Evolutionary conservation across 1,140 invertebrate species (phyloP).

Genomic region (Drusus annulatus): DNA sequence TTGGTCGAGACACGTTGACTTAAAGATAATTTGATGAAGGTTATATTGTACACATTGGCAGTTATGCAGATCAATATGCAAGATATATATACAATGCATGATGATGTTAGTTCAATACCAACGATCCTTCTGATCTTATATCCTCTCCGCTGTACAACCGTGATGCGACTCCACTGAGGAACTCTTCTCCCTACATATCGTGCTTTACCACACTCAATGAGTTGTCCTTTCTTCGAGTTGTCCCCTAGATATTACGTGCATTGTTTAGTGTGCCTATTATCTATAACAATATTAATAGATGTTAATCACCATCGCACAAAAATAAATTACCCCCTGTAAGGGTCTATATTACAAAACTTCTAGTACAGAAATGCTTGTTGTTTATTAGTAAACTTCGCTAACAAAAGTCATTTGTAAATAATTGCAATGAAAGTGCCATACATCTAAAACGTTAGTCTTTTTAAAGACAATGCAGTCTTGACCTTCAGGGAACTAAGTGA

Average conservation of each 20-base stretch:
- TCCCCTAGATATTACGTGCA: too few relatives aligned
- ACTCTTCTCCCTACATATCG: not conserved
- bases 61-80: conserved; percentile 45
- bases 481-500: too few relatives aligned
- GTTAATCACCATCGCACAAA: too few relatives aligned
- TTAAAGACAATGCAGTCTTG: conserved; percentile 1
- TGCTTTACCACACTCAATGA: too few relatives aligned
- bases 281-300: too few relatives aligned
- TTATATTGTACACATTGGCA: conserved; percentile 34
- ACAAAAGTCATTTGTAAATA: not conserved
- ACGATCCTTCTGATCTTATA: conserved; percentile 39
- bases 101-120: conserved; percentile 48
- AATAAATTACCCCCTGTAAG: too few relatives aligned
- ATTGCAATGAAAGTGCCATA: not conserved
- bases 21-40: conserved; percentile 15
- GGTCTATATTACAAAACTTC: too few relatives aligned
- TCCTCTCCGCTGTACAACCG: conserved; percentile 27
- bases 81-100: conserved; percentile 57
- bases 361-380: too few relatives aligned
- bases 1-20: conserved; percentile 25
- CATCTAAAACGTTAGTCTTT: conserved; percentile 28
- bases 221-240: too few relatives aligned
- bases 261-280: too few relatives aligned
- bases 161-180: conserved; percentile 23
- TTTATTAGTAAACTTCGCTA: too few relatives aligned